Evolutionary conservation across 2,888 invertebrate species (phyloP).

Genomic region (Drosophila paramelanica): DNA sequence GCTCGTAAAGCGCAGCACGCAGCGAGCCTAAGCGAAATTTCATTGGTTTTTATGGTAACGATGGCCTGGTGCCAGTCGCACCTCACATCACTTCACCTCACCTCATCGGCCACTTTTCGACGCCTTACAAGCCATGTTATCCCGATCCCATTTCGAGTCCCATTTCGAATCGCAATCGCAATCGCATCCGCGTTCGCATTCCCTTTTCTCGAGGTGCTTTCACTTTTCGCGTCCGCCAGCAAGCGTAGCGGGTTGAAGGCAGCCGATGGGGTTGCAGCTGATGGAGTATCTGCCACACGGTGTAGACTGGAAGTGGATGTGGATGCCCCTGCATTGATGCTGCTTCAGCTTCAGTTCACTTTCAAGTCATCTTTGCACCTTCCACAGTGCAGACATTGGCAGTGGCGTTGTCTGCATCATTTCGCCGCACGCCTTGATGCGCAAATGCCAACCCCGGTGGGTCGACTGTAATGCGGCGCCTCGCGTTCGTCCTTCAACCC

Average conservation of each 20-base stretch:
- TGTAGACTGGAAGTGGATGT: neutral
- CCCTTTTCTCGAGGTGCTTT: slow-evolving; percentile 38
- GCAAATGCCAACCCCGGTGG: slow-evolving; percentile 37
- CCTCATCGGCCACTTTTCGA: neutral
- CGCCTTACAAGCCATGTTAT: neutral
- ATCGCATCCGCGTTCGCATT: slow-evolving; percentile 1
- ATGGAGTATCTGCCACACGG: slow-evolving; percentile 22
- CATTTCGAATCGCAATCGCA: slow-evolving; percentile 1
- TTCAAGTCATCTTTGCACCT: slow-evolving; percentile 52
- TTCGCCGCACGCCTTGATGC: slow-evolving; percentile 30
- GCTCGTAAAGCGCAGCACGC: slow-evolving; percentile 73
- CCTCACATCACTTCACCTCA: neutral
- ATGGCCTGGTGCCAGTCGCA: slow-evolving; percentile 24
- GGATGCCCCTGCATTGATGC: neutral
- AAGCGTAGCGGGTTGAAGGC: slow-evolving; percentile 19
- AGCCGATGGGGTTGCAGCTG: slow-evolving; percentile 36
- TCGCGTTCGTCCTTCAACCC: slow-evolving; percentile 65
- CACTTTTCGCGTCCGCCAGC: slow-evolving; percentile 51
- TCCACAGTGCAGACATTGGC: slow-evolving; percentile 37
- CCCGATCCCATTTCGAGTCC: neutral
- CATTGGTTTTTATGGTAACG: slow-evolving; percentile 75
- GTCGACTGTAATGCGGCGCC: slow-evolving; percentile 31
- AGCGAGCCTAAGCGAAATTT: slow-evolving; percentile 74
- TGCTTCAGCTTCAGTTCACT: slow-evolving; percentile 4
- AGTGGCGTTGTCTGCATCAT: slow-evolving; percentile 41